Evolutionary conservation across 1,140 invertebrate genomes (phyloP), one percentile per base, ranked within the genome.

Genomic region (Zaprionus inermis): DNA sequence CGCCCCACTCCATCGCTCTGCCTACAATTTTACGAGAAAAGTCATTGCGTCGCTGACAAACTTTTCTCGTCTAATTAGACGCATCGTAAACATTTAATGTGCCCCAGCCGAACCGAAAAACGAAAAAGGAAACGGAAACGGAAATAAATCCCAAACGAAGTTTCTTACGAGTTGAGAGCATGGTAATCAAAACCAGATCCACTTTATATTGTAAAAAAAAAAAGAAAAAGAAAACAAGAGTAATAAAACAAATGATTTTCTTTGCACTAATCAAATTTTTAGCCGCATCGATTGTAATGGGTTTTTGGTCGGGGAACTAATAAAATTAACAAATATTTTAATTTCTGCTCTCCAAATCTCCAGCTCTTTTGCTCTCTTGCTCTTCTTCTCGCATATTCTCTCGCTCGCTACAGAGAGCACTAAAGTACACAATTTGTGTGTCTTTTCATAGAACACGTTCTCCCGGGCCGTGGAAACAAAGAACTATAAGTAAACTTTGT

Each of bases 271-370:
- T 14, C 5, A n/a, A 38, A 6, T 38, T 38, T 38, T 24, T 52
- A 1, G 49, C 49, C 18, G n/a, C 10, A 24, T 5, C 11, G 12
- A 14, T 5, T 20, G 12, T 20, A 55, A 44, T 32, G 18, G n/a
- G 20, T 22, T 32, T 44, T 24, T 14, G 11, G 11, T 38, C 24
- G 28, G 20, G 9, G 7, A 34, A 30, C 22, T 44, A 61, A 71
- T 76, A 57, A 68, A 83, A 72, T 79, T 61, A 67, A 75, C 75
- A 67, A 81, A 81, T 78, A 78, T 81, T 78, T 75, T 73, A 56
- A 64, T 59, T 61, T 9, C 6, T n/a, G 2, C n/a, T n/a, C 38
- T 16, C 14, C 14, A 5, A 11, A 14, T 41, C 38, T 2, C 14
- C 5, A n/a, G n/a, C n/a, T n/a, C n/a, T 16, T 2, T 5, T n/a